These are phyloP conservation scores for Boulengeromyrus knoepffleri DNA, from an alignment of 2,113 vertebrate species.

Conservation along the genomic window DNA sequence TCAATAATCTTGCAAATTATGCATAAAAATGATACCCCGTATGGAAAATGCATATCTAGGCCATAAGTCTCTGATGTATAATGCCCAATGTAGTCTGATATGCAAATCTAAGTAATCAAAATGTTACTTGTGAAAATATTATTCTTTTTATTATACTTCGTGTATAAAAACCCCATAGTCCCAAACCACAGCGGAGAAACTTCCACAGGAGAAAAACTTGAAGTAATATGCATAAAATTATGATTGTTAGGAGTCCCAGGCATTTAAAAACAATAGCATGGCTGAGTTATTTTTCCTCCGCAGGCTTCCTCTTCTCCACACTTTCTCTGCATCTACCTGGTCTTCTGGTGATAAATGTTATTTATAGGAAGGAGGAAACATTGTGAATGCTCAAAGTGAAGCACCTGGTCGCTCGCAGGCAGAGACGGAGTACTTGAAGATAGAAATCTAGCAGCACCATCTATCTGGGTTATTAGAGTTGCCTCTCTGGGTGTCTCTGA, in stretches of 20 bases:
- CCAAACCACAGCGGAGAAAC: neutral
- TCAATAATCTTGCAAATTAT: neutral
- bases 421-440: conserved; percentile 65
- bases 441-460: conserved; percentile 70
- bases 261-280: conserved; percentile 28
- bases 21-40: too few species aligned
- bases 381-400: conserved; percentile 61
- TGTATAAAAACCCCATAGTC: neutral
- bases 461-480: conserved; percentile 73
- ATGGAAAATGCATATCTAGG: neutral
- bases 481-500: conserved; percentile 60
- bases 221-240: neutral
- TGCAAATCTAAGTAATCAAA: neutral
- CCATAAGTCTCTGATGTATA: neutral
- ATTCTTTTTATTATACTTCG: neutral
- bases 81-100: neutral
- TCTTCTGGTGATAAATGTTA: conserved; percentile 63
- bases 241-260: conserved; percentile 1
- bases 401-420: conserved; percentile 63
- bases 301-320: conserved; percentile 28
- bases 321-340: conserved; percentile 20
- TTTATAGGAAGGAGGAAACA: conserved; percentile 65
- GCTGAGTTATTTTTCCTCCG: conserved; percentile 26
- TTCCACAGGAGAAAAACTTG: neutral
- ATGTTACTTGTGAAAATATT: neutral